phyloP scores from a whole-genome alignment of 37 sponge, comb jelly and placozoan genomes.

The Spongilla lacustris region DNA sequence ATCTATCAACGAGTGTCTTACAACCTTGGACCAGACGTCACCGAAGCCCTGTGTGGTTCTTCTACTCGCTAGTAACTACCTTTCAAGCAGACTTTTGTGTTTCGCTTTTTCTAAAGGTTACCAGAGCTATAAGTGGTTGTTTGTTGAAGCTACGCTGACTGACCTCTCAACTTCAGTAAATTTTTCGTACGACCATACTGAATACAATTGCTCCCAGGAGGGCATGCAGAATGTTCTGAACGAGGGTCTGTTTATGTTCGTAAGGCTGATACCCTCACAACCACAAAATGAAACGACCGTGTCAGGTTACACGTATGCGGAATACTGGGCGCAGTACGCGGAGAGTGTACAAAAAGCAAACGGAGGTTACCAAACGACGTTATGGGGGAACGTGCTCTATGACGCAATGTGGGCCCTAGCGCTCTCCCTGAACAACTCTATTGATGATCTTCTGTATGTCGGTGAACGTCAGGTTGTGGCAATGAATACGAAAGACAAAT shows the following conservation, averaged over 20 bases:
- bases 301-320: background rate
- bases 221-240: background rate
- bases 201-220: background rate
- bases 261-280: background rate
- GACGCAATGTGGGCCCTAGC: slow-evolving; percentile 43
- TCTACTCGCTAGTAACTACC: background rate
- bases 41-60: background rate
- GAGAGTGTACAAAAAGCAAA: background rate
- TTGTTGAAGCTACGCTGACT: background rate
- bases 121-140: slow-evolving; percentile 19
- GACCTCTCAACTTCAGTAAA: background rate
- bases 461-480: slow-evolving; percentile 6
- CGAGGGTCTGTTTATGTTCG: slow-evolving; percentile 5
- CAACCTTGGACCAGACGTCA: background rate
- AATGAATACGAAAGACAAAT: background rate
- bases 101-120: background rate
- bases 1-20: background rate
- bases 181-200: background rate
- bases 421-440: slow-evolving; percentile 36
- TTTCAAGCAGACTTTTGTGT: background rate
- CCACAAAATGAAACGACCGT: background rate
- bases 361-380: background rate
- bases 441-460: background rate
- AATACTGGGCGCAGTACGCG: slow-evolving; percentile 11
- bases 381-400: slow-evolving; percentile 7